phyloP scores from a whole-genome alignment of 1,140 invertebrate species.

The Neotoxoptera formosana region DNA sequence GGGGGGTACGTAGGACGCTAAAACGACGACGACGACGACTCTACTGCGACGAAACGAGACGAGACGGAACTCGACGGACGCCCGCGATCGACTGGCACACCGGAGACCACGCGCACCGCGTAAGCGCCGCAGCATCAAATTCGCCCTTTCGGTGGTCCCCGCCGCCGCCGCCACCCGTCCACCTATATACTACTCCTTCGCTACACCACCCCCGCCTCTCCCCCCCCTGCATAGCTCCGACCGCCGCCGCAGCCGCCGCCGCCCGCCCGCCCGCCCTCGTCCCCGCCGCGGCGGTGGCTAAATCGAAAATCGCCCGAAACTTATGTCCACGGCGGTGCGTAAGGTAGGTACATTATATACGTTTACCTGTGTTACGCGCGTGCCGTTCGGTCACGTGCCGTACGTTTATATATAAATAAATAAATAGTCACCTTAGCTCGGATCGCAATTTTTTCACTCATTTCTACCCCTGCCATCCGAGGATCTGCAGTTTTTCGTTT shows the following conservation, averaged over 20 bases:
- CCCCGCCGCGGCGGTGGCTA: neutral
- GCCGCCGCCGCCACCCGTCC: neutral
- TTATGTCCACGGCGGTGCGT: neutral
- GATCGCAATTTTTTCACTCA: neutral
- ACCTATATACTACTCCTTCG: no score
- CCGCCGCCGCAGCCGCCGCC: neutral
- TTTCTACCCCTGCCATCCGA: neutral
- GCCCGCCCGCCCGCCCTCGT: neutral
- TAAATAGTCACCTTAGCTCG: neutral
- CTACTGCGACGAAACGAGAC: neutral
- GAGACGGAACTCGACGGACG: slow-evolving; percentile 36
- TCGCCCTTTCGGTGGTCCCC: slow-evolving; percentile 41
- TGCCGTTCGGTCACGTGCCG: neutral
- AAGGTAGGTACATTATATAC: neutral
- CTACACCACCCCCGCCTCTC: neutral
- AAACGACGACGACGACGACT: neutral
- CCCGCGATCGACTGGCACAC: slow-evolving; percentile 43
- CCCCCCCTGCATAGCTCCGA: neutral
- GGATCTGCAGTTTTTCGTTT: neutral
- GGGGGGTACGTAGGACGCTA: neutral
- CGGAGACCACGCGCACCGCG: slow-evolving; percentile 24
- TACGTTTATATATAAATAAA: neutral
- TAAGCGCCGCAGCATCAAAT: slow-evolving; percentile 53
- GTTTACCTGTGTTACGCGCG: neutral
- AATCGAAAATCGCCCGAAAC: slow-evolving; percentile 40